Conservation (phyloP, 1,140 invertebrate species). For the Caerostris darwini region DNA sequence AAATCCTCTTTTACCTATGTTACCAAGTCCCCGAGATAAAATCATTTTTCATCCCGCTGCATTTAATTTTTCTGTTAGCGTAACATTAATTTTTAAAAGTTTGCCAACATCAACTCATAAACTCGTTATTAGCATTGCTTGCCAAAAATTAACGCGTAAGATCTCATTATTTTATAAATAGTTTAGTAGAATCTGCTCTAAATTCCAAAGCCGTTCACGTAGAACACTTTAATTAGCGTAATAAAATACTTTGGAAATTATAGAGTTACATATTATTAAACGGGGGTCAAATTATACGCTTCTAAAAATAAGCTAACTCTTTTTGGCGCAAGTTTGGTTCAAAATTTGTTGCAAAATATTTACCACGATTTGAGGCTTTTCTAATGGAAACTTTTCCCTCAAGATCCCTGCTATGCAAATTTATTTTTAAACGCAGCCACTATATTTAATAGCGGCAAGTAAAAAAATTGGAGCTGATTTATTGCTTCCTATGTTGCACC, state of each 20-base stretch:
- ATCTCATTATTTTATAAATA: constrained; percentile 31
- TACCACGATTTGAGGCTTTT: neutral
- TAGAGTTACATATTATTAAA: neutral
- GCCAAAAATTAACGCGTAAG: constrained; percentile 19
- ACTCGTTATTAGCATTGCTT: constrained; percentile 4
- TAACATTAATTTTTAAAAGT: neutral
- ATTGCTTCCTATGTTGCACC: constrained; percentile 49
- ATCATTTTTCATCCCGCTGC: neutral
- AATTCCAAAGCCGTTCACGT: neutral
- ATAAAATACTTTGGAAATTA: neutral
- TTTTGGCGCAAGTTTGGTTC: neutral
- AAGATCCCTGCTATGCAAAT: neutral
- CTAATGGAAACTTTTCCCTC: neutral
- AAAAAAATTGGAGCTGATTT: constrained; percentile 59
- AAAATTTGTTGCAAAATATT: neutral
- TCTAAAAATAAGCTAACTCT: neutral
- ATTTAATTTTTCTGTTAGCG: neutral
- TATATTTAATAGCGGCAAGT: constrained; percentile 52
- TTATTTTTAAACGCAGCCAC: constrained; percentile 55
- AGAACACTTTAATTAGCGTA: neutral
- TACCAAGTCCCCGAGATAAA: neutral
- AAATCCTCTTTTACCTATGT: no score
- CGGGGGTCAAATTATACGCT: constrained; percentile 27
- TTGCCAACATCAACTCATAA: neutral
- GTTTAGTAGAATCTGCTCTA: neutral